Percentiles rank a stretch among this genome's conserved stretches.
These are phyloP conservation scores for Synergus japonicus DNA, from an alignment of 2,888 invertebrate species.

Conservation along the genomic window DNA sequence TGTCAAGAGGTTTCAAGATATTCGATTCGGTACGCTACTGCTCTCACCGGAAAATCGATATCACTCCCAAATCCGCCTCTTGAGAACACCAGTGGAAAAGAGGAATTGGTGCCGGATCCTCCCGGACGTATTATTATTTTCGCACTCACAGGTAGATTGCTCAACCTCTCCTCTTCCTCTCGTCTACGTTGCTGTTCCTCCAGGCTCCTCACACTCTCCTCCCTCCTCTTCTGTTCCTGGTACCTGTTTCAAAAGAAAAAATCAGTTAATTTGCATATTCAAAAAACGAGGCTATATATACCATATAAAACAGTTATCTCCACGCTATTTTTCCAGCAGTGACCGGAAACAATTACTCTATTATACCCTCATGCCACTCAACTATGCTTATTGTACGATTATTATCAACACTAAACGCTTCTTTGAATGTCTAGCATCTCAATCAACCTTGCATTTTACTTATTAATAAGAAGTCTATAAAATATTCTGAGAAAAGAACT, in stretches of 20 bases:
- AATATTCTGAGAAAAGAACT: background rate
- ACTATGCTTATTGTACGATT: background rate
- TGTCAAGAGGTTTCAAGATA: conserved; percentile 38
- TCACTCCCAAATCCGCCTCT: conserved; percentile 57
- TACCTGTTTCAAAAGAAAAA: conserved; percentile 30
- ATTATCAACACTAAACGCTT: background rate
- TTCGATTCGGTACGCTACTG: conserved; percentile 35
- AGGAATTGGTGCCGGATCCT: conserved; percentile 41
- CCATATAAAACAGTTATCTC: background rate
- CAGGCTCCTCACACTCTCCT: conserved; percentile 17
- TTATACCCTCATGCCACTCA: background rate
- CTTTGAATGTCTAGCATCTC: background rate
- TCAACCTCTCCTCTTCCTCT: conserved; percentile 56
- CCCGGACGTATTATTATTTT: conserved; percentile 63
- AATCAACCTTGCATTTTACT: background rate
- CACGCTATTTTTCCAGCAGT: background rate
- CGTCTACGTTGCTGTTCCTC: conserved; percentile 42
- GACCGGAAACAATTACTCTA: background rate
- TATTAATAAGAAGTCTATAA: background rate
- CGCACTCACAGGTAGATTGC: conserved; percentile 67
- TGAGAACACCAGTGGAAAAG: conserved; percentile 42
- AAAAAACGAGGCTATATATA: background rate
- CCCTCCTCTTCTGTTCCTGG: conserved; percentile 16
- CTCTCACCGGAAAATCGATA: conserved; percentile 66
- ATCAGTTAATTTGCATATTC: background rate